Evolutionary conservation across 2,113 vertebrate genomes (phyloP), one percentile per base, ranked within the genome.

Genomic region (Chelonoidis abingdonii): DNA sequence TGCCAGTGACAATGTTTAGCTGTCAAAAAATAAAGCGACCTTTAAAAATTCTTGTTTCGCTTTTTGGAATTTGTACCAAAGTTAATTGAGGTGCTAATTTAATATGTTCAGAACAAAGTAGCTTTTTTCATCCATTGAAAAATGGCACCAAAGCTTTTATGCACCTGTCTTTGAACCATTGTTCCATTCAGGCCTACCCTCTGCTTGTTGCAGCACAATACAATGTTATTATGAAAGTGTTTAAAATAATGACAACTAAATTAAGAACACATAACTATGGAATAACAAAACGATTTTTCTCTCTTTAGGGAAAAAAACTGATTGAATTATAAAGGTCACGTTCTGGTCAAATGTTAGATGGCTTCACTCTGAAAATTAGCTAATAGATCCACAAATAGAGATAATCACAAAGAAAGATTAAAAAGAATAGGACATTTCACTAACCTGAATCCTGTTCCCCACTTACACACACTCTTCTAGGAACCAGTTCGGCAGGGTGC

Each of bases 121-220:
- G 52, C 6, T 89, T 93, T 93, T 7, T 89, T 86, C 41, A 78
- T 89, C 57, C 83, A 93, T 78, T 83, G 49, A 92, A 91, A 91
- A 88, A 5, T 27, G 86, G 2, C 38, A 41, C 22, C 93, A 85
- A 92, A 95, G 53, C 10, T 92, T 94, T 79, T 50, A 85, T 96
- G 95, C 94, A 96, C 95, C 93, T 97, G 96, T 93, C 97, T 97
- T 94, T 95, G 83, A 97, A 97, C 75, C 90, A 94, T 17, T 91
- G 81, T 93, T 94, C 93, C 93, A 78, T 93, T 95, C 81, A 95
- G 89, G 81, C n/a, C 10, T 91, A 53, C 5, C 75, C 91, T 93
- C 25, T 93, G 54, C 75, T 96, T 97, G 89, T 94, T 97, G 90
- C 50, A 75, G 65, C 75, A 96, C 90, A 95, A 94, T 56, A 8